These are phyloP conservation scores for Lepidotrigona ventralis DNA, from an alignment of 1,140 invertebrate species.

Conservation along the genomic window DNA sequence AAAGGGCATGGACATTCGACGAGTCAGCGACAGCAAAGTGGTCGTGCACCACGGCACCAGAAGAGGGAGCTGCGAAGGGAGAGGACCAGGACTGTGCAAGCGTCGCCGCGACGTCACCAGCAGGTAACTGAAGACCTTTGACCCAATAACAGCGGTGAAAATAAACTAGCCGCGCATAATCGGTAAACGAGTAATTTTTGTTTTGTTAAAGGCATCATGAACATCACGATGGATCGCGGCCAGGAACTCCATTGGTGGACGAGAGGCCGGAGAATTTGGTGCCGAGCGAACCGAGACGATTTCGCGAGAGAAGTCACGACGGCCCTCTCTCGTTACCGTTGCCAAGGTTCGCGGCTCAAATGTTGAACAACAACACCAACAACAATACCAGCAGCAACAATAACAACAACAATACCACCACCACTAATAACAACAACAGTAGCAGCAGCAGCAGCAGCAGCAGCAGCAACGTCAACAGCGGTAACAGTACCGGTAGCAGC, in stretches of 20 bases:
- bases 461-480: no score
- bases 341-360: conserved; percentile 90
- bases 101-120: conserved; percentile 73
- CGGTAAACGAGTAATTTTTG: not conserved
- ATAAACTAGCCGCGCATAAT: not conserved
- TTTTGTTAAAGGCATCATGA: conserved; percentile 77
- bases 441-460: conserved; percentile 63
- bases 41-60: conserved; percentile 78
- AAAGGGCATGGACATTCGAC: conserved; percentile 81
- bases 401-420: conserved; percentile 69
- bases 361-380: conserved; percentile 79
- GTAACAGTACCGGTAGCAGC: conserved; percentile 29
- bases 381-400: conserved; percentile 66
- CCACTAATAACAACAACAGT: conserved; percentile 18
- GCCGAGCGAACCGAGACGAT: conserved; percentile 86
- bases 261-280: conserved; percentile 88
- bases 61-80: conserved; percentile 79
- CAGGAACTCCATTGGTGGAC: conserved; percentile 91
- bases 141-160: no score
- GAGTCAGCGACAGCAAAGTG: conserved; percentile 80
- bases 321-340: conserved; percentile 89
- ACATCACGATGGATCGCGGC: conserved; percentile 84
- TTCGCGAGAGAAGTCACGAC: conserved; percentile 83
- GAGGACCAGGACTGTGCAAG: conserved; percentile 77
- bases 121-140: conserved; percentile 59